Evolutionary conservation across 2,113 vertebrate species (phyloP), one percentile per base, ranked within the genome.

Genomic region (Sakesphorus luctuosus): DNA sequence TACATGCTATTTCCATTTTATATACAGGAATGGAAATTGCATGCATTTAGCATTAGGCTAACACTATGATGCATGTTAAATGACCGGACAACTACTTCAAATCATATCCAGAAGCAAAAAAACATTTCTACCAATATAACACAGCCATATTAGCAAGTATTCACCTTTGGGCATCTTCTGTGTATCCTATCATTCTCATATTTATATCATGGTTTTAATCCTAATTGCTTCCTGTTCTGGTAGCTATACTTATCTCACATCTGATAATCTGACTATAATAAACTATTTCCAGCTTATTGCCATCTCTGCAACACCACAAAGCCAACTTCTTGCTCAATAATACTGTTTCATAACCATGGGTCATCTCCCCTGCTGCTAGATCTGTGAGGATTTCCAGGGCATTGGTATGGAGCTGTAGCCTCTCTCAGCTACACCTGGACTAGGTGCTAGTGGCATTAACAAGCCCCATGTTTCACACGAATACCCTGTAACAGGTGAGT

Each of bases 251-350:
- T 83, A 56, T 9, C 44, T 83, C 59, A 33, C 26, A 50, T 35
- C 46, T 72, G 28, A 49, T 24, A 24, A 10, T 49, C 78, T 52
- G 36, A 84, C 53, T 81, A 25, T 31, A 81, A 40, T 35, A 49
- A 68, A n/a, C 47, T 56, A 58, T 66, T 92, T 84, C 40, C n/a
- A 91, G 13, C 28, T 79, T 66, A 43, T 18, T 82, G 26, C 36
- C 16, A 46, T 79, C 29, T 87, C 72, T 66, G 18, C 55, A 62
- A 43, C 31, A 80, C 75, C 77, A 73, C 72, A 94, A 88, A 94
- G 68, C 50, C 61, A 68, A 17, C 28, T 15, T 81, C 72, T 94
- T 93, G 26, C 91, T 89, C 69, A 90, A 68, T 44, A 79, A 59
- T 49, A 46, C 11, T 26, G 21, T 87, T 94, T 87, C 53, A 38